Evolutionary conservation across 1,140 invertebrate genomes (phyloP), one percentile per base, ranked within the genome.

Genomic region (Chironomus tepperi): DNA sequence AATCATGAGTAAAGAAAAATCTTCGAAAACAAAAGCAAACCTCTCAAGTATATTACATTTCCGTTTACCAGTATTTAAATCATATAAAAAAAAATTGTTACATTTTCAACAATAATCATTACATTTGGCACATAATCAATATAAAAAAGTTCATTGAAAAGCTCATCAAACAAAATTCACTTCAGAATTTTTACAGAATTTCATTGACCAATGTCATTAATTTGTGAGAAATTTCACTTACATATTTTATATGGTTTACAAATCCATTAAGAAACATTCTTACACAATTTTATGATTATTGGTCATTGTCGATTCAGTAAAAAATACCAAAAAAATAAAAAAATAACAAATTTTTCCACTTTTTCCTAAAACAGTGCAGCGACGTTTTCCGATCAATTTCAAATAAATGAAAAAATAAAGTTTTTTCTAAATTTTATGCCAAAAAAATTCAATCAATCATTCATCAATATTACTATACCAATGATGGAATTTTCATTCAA

Each of bases 1-100:
- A 34, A 34, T 34, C 24, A 34, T 34, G 10, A 57, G 47, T n/a
- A 57, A 57, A 57, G 47, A 57, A 12, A 5, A 12, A n/a, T 57
- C 47, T 57, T 12, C 47, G 47, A n/a, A 57, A 5, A 57, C 10
- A 57, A 57, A 57, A 15, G 1, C 12, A 57, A 57, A n/a, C 47
- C 47, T 57, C 47, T 82, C 82, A 81, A 82, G 81, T 82, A 82
- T 82, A 82, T 81, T 82, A 82, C 81, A 82, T 82, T 82, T 82
- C 82, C 81, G 81, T 82, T 79, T 82, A 82, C 81, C 79, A 80
- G 81, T 82, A 82, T 82, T 82, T 82, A 82, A 80, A 79, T 57
- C 21, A 67, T 34, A 10, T 18, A 0, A 43, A 57, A 16, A 18
- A 19, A 16, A 65, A 19, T 7, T 42, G 12, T 43, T 24, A 43